Evolutionary conservation across 2,888 invertebrate species (phyloP).

Genomic region (Drosophila fungiperda): DNA sequence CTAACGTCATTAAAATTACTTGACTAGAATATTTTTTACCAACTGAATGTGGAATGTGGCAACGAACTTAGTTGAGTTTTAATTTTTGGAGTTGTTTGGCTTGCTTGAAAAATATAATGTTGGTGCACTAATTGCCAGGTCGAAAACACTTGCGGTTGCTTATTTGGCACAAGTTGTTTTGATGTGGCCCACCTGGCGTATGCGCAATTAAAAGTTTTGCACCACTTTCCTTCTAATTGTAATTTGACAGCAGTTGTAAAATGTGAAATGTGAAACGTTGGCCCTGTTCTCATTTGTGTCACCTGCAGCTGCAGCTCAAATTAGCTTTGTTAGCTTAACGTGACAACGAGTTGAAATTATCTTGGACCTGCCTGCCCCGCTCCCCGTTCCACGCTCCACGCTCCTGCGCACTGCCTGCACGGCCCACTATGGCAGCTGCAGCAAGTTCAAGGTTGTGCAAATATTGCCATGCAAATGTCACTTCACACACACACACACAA

Average conservation of each 20-base stretch:
- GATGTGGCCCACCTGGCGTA: slow-evolving; percentile 62
- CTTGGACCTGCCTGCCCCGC: too few relatives aligned
- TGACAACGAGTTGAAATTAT: slow-evolving; percentile 36
- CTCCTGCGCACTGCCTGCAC: not conserved
- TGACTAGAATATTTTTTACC: not conserved
- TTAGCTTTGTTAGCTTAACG: slow-evolving; percentile 62
- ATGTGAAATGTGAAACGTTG: slow-evolving; percentile 40
- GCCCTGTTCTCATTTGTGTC: slow-evolving; percentile 56
- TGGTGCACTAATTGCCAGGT: slow-evolving; percentile 41
- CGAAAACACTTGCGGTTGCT: slow-evolving; percentile 18
- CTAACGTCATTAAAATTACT: not conserved
- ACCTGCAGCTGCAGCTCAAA: slow-evolving; percentile 47
- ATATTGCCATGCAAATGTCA: slow-evolving; percentile 45
- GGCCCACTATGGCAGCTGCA: slow-evolving; percentile 19
- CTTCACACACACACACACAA: slow-evolving; percentile 23
- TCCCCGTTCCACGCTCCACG: not conserved
- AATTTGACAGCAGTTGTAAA: slow-evolving; percentile 54
- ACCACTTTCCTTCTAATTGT: slow-evolving; percentile 57
- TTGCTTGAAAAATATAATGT: slow-evolving; percentile 10
- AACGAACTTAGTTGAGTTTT: not conserved
- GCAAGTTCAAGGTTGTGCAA: slow-evolving; percentile 71
- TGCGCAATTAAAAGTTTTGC: slow-evolving; percentile 71
- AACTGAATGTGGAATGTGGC: not conserved
- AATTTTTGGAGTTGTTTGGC: not conserved
- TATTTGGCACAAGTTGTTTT: slow-evolving; percentile 23